Conservation (phyloP, 92 coral and sea anemone genomes). For the Palythoa grandiflora region DNA sequence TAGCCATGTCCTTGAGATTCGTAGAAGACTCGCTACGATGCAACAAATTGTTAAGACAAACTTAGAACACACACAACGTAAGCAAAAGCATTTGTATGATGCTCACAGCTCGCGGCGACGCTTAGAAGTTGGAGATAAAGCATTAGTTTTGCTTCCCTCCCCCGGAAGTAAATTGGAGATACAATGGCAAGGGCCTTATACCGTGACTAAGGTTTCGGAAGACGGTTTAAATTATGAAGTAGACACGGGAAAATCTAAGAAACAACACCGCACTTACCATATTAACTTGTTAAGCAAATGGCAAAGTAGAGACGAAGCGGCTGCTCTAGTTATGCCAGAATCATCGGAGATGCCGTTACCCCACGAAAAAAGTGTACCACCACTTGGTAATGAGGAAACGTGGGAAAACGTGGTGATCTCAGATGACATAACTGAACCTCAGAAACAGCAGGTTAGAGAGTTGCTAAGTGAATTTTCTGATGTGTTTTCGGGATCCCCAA, state of each 20-base stretch:
- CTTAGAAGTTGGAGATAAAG: conserved; percentile 43
- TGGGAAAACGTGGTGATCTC: conserved; percentile 50
- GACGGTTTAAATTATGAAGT: conserved; percentile 36
- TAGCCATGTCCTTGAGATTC: conserved; percentile 45
- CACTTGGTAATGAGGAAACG: conserved; percentile 32
- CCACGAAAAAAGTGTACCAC: conserved; percentile 51
- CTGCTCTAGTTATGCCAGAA: background rate
- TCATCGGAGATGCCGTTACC: conserved; percentile 13
- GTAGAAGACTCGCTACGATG: conserved; percentile 11
- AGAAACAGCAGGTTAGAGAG: conserved; percentile 1
- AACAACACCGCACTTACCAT: conserved; percentile 40
- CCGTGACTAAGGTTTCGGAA: conserved; percentile 33
- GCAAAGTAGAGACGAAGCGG: conserved; percentile 14
- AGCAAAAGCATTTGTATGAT: conserved; percentile 44
- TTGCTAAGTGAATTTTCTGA: conserved; percentile 41
- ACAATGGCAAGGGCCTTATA: conserved; percentile 67
- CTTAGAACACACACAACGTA: conserved; percentile 26
- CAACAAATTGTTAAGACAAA: conserved; percentile 21
- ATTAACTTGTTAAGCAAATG: conserved; percentile 52
- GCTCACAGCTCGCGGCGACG: conserved; percentile 17
- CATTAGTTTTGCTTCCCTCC: conserved; percentile 53
- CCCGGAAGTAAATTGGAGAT: conserved; percentile 57
- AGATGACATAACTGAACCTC: conserved; percentile 22
- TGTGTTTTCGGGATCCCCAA: conserved; percentile 39
- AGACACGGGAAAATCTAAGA: conserved; percentile 38